Percentiles rank a stretch among this genome's conserved stretches.
These are phyloP conservation scores for Erebia aethiops DNA, from an alignment of 2,888 invertebrate genomes.

Conservation along the genomic window DNA sequence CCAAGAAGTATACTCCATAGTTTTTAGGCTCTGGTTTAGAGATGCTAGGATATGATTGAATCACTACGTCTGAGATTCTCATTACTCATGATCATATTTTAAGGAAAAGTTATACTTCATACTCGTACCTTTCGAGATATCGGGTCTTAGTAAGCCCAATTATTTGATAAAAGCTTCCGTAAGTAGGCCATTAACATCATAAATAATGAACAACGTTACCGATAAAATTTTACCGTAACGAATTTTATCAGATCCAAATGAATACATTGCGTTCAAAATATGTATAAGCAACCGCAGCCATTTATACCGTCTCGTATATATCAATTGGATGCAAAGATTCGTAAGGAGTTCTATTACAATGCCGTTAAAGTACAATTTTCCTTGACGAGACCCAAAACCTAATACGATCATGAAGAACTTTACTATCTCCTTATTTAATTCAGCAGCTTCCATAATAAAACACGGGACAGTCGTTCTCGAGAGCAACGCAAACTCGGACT, in stretches of 20 bases:
- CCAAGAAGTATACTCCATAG: no score
- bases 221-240: conserved; percentile 3
- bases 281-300: conserved; percentile 31
- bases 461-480: conserved; percentile 71
- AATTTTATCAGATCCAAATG: conserved; percentile 22
- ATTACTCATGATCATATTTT: no score
- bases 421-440: conserved; percentile 68
- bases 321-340: conserved; percentile 26
- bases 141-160: not conserved
- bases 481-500: conserved; percentile 78
- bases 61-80: no score
- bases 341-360: conserved; percentile 37
- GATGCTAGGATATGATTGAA: no score
- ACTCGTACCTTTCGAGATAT: no score
- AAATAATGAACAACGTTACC: conserved; percentile 3
- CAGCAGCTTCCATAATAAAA: conserved; percentile 74
- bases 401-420: conserved; percentile 52
- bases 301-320: conserved; percentile 36
- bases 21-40: no score
- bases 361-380: conserved; percentile 44
- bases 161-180: not conserved
- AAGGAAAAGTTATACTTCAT: no score
- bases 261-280: conserved; percentile 22
- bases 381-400: conserved; percentile 47
- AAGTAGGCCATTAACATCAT: not conserved